Evolutionary conservation across 2,113 vertebrate genomes (phyloP).

Genomic region (human (Homo sapiens)): GRCh38 chr21:27906501-27907000

Average conservation of each 20-base stretch:
- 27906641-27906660: slow-evolving; percentile 31
- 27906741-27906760: slow-evolving; percentile 48
- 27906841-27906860: not conserved
- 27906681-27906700: slow-evolving; percentile 39
- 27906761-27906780: slow-evolving; percentile 5
- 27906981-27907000: not conserved
- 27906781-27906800: not conserved
- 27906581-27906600: not conserved
- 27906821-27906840: not conserved
- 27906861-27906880: not conserved
- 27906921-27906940: not conserved
- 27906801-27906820: not conserved
- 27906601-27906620: not conserved
- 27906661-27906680: not conserved
- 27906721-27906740: slow-evolving; percentile 49
- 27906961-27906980: not conserved
- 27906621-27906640: not conserved
- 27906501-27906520: not conserved
- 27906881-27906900: not conserved
- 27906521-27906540: not conserved
- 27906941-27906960: not conserved
- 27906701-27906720: not conserved
- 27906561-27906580: not conserved
- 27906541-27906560: not conserved
- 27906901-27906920: not conserved